Evolutionary conservation across 2,113 vertebrate species (phyloP), one percentile per base, ranked within the genome.

Genomic region (Nibea coibor): DNA sequence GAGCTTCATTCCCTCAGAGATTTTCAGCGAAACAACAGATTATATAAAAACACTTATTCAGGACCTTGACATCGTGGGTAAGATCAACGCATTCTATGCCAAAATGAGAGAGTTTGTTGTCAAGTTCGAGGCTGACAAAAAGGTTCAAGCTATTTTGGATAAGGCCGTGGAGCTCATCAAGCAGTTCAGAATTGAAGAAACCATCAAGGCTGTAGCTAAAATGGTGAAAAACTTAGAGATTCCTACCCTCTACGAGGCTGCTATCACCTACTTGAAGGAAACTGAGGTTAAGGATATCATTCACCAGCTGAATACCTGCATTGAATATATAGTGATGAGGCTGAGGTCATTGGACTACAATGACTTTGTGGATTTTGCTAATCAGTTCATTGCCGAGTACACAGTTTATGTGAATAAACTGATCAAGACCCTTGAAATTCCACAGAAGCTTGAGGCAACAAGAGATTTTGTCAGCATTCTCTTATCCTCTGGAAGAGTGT

Each of bases 311-410:
- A 98, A 97, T 83, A 76, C 20, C 6, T 89, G 86, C 69, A 92
- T 97, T 85, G 94, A 96, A 26, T 43, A 4, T 0, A 17, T 93
- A 76, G 84, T 95, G 72, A 88, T 93, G 54, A 87, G 86, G 3
- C 70, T 99, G 43, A 96, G 88, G n/a, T 89, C 95, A 61, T 94
- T 97, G 83, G 89, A 97, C 72, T 98, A 99, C 85, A 95, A 96
- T 70, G 78, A 86, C 2, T 96, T 96, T 94, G 94, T 98, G 69
- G 90, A 95, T 72, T 61, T 93, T 48, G 83, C 62, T 79, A 98
- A 99, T 85, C 73, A 82, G 1, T 90, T 89, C 80, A 95, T 97
- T 51, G 83, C 1, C 53, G 75, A 91, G 50, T 47, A 86, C 48
- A 96, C 93, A 15, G 45, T 45, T 8, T 88, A 75, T 57, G 59